Conservation (phyloP, 1,140 invertebrate genomes). For the Colletes latitarsis region DNA sequence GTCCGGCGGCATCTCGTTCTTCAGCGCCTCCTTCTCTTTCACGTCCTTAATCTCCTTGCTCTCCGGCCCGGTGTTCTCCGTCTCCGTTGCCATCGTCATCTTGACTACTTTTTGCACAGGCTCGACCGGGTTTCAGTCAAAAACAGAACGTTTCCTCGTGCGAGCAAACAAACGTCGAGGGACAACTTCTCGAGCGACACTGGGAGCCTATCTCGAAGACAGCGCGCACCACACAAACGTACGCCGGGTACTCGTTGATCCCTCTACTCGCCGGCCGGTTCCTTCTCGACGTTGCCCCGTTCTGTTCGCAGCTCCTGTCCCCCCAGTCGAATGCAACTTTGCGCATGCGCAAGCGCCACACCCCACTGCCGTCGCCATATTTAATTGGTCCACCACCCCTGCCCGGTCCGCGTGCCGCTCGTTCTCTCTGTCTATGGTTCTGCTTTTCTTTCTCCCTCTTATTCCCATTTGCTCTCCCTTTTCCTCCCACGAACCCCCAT, state of each 20-base stretch:
- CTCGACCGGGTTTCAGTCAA: conserved; percentile 8
- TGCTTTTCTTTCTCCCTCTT: not conserved
- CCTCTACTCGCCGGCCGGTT: conserved; percentile 68
- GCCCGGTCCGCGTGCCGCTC: conserved; percentile 47
- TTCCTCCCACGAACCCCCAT: conserved; percentile 31
- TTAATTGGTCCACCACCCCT: conserved; percentile 76
- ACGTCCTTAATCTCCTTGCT: conserved; percentile 85
- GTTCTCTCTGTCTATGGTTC: not conserved
- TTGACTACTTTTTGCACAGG: conserved; percentile 28
- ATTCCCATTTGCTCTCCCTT: not conserved
- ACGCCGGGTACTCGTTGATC: conserved; percentile 62
- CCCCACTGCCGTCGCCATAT: conserved; percentile 73
- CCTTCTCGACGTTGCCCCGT: conserved; percentile 51
- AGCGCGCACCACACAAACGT: conserved; percentile 64
- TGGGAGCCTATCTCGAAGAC: conserved; percentile 46
- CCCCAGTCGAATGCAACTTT: conserved; percentile 24
- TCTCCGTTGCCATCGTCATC: conserved; percentile 87
- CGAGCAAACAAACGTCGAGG: conserved; percentile 6
- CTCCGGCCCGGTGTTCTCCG: conserved; percentile 86
- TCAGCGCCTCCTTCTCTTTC: conserved; percentile 82
- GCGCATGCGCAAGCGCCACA: conserved; percentile 77
- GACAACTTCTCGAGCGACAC: conserved; percentile 39
- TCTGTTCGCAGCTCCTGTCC: conserved; percentile 36
- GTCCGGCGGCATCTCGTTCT: conserved; percentile 80
- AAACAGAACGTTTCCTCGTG: conserved; percentile 7